Base-by-base conservation (phyloP, 1,140 invertebrate genomes). In the Ceratosolen fusciceps region DNA sequence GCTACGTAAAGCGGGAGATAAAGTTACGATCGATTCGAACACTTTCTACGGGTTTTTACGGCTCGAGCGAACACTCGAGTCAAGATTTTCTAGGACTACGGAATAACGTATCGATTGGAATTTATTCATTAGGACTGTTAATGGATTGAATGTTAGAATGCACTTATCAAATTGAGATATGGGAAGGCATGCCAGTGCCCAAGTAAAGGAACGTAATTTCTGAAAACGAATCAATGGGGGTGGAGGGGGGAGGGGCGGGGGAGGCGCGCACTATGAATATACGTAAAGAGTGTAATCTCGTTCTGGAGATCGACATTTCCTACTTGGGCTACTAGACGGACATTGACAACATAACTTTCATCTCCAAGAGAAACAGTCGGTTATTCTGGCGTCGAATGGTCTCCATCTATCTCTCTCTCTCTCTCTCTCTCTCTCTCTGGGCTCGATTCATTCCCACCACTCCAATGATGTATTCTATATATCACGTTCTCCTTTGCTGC, bases 401-500 rank as follows among this genome's bases (percentile, higher is more conserved):
- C n/a, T n/a, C n/a, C n/a, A n/a, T n/a, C n/a, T n/a, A n/a, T 47
- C 52, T 77, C n/a, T 37, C n/a, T 73, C 65, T 70, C 49, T 8
- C 72, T 67, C n/a, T n/a, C n/a, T 47, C 52, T 77, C n/a, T 37
- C n/a, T 73, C 65, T 70, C 49, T 8, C 72, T 67, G 47, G 21
- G 16, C 16, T 37, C 71, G 47, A 74, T 68, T 74, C 72, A 70
- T 70, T 74, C 62, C 62, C 65, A n/a, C 1, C 19, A 39, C 54
- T 1, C 52, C 34, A 67, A 58, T n/a, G n/a, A n/a, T 77, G 54
- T 37, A 77, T 77, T 58, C 62, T 74, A 67, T 70, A 67, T 79
- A 49, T 74, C 71, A 19, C 62, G 56, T 74, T 79, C 73, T 70
- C 79, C 73, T 76, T 75, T 71, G 72, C 79, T 80, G 73, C 73